phyloP scores from a whole-genome alignment of 2,888 invertebrate genomes.

The Leptura quadrifasciata region DNA sequence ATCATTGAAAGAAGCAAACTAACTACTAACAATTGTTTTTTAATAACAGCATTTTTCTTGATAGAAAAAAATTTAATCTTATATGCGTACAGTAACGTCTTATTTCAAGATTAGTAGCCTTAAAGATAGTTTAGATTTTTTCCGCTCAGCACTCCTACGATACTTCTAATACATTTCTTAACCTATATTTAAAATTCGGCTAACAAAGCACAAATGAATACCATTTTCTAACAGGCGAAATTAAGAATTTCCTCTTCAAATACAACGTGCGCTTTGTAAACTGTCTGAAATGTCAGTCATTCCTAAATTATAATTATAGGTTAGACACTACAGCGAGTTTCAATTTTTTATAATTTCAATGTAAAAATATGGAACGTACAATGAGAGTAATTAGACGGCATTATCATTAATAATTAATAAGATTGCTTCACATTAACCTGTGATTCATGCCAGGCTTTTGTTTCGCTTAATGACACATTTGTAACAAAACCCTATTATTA shows the following conservation, averaged over 20 bases:
- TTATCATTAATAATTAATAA: slow-evolving; percentile 35
- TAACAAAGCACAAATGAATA: neutral
- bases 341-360: neutral
- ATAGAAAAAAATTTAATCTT: no score
- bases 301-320: neutral
- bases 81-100: no score
- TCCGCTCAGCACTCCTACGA: no score
- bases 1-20: no score
- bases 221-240: neutral
- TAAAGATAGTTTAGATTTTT: no score
- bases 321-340: neutral
- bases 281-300: neutral
- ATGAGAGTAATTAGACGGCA: slow-evolving; percentile 4
- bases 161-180: no score
- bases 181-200: neutral
- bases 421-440: slow-evolving; percentile 10
- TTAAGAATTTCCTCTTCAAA: neutral
- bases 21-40: no score
- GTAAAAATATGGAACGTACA: slow-evolving; percentile 11
- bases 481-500: slow-evolving; percentile 27
- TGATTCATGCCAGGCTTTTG: slow-evolving; percentile 26
- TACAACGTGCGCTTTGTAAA: neutral
- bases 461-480: slow-evolving; percentile 35
- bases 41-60: no score
- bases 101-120: no score